A percentile compares a stretch with the other conserved stretches of the same genome.
These are phyloP conservation scores for Proales similis DNA, from an alignment of 1,140 invertebrate genomes.

Conservation along the genomic window DNA sequence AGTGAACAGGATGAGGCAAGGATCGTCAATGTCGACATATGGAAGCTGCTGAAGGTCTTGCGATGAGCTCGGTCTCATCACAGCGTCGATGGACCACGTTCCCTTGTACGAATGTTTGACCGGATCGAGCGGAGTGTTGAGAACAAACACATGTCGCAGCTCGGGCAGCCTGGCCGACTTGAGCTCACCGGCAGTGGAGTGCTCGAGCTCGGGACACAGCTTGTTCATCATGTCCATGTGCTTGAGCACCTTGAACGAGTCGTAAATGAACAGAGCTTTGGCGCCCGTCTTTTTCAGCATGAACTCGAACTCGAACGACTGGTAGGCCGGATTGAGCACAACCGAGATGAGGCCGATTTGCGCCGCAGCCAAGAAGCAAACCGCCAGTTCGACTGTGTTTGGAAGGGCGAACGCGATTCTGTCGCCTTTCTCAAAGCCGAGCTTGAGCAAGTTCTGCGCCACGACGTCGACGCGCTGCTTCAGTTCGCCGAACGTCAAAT, in stretches of 20 bases:
- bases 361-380: conserved; percentile 1
- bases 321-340: conserved; percentile 24
- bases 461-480: conserved; percentile 29
- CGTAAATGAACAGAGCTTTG: conserved; percentile 26
- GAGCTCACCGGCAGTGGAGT: conserved; percentile 2
- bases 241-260: conserved; percentile 15
- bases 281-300: conserved; percentile 5
- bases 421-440: conserved; percentile 23
- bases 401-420: conserved; percentile 26
- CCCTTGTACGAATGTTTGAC: conserved; percentile 19
- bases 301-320: conserved; percentile 20
- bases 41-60: not conserved
- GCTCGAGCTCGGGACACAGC: conserved; percentile 12
- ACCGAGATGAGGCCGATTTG: conserved; percentile 22
- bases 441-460: not conserved
- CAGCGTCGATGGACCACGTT: conserved; percentile 2
- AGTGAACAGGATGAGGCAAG: conserved; percentile 24
- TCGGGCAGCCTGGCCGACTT: conserved; percentile 3
- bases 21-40: conserved; percentile 32
- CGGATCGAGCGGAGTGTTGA: conserved; percentile 12
- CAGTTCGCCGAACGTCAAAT: conserved; percentile 1
- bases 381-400: conserved; percentile 20
- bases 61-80: conserved; percentile 10
- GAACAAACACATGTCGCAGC: conserved; percentile 13
- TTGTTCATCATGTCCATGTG: not conserved